Conservation (phyloP, 2,797 vertebrate species). For the Geotrypetes seraphini region DNA sequence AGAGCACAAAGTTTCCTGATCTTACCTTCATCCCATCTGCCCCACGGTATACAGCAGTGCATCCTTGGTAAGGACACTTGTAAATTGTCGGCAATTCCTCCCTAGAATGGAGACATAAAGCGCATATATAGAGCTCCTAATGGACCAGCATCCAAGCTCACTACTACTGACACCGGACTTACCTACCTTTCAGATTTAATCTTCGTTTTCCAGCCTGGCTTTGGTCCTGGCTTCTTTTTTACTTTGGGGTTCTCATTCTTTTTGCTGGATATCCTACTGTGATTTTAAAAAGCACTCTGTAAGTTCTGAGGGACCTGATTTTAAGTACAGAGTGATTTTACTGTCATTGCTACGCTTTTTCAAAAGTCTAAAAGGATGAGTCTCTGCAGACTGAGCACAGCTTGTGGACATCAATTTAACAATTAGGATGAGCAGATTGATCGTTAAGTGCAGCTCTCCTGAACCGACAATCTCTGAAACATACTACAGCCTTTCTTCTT, state of each 20-base stretch:
- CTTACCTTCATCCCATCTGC: conserved; percentile 87
- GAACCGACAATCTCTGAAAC: too few species aligned
- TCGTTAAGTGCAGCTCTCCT: too few species aligned
- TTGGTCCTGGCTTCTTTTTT: conserved; percentile 87
- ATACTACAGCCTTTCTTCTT: too few species aligned
- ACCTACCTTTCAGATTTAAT: conserved; percentile 77
- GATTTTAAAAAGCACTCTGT: too few species aligned
- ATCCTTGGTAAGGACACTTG: conserved; percentile 92
- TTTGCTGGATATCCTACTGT: conserved; percentile 42
- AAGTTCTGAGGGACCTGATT: too few species aligned
- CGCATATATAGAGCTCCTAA: not conserved
- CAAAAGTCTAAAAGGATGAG: too few species aligned
- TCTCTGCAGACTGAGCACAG: too few species aligned
- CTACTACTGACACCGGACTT: not conserved
- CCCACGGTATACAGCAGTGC: conserved; percentile 84
- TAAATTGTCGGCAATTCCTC: conserved; percentile 94
- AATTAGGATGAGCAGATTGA: too few species aligned
- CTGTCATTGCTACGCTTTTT: too few species aligned
- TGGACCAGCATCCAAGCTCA: too few species aligned
- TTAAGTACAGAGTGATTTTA: too few species aligned
- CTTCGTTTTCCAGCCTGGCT: conserved; percentile 91
- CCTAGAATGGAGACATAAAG: conserved; percentile 41
- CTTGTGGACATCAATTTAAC: too few species aligned
- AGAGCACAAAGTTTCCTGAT: not conserved
- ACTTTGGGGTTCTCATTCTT: conserved; percentile 62